Percentiles rank a stretch among this genome's conserved stretches.
Evolutionary conservation across 2,113 vertebrate genomes (phyloP).

Genomic region (Sterna hirundo): DNA sequence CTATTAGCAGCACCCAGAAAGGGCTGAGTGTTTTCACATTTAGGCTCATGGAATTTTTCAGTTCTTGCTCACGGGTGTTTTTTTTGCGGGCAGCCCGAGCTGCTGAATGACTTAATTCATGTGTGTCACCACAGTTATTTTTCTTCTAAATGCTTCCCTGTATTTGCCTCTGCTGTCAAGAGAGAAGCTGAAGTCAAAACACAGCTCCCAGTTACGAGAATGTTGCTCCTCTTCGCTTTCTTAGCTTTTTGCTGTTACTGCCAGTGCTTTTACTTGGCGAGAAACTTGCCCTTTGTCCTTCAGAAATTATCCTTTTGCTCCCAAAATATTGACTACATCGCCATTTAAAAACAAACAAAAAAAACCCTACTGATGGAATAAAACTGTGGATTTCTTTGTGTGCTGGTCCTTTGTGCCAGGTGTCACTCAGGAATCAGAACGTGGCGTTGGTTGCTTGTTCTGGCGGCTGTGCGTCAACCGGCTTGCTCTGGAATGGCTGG

Average conservation of each 20-base stretch:
- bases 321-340: not conserved
- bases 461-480: not conserved
- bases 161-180: not conserved
- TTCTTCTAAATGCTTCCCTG: not conserved
- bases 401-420: not conserved
- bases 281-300: not conserved
- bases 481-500: not conserved
- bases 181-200: not conserved
- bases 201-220: not conserved
- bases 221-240: not conserved
- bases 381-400: not conserved
- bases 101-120: not conserved
- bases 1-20: not conserved
- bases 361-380: too few relatives aligned
- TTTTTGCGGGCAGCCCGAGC: not conserved
- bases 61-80: not conserved
- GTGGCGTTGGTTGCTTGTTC: not conserved
- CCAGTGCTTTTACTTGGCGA: not conserved
- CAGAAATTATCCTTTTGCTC: not conserved
- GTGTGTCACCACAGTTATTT: not conserved
- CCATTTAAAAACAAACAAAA: not conserved
- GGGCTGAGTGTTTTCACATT: not conserved
- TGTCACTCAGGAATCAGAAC: not conserved
- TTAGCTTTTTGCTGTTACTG: not conserved
- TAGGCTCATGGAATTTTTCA: not conserved